Base-by-base conservation (phyloP, 2,888 invertebrate species). In the Sphaerophoria taeniata region DNA sequence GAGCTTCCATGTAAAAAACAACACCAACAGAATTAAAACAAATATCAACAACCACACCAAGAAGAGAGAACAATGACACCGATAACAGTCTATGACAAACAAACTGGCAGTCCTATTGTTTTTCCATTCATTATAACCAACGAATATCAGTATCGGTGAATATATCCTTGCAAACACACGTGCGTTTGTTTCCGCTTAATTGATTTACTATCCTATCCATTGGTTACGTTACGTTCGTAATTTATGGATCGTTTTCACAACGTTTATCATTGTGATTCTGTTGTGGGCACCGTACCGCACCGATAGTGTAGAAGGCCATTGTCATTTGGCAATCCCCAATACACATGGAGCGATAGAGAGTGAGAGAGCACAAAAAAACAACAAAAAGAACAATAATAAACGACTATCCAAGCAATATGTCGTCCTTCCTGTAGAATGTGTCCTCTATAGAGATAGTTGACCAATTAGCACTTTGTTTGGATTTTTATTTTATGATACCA, bases 191-290 rank as follows among this genome's bases (percentile, higher is more conserved):
- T 74, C 39, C 16, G 45, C 79, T 80, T 84, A 84, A 84, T 84
- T 84, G 84, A 84, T 84, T 84, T 84, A 84, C 80, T 84, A 80
- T 61, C 47, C 75, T 69, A 84, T 80, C 80, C 84, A 79, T 75
- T 84, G 84, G 80, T 61, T 63, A 60, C 75, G 80, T 61, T 63
- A 60, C 75, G 75, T 63, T 36, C 69, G 80, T 80, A 84, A 84
- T 84, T 80, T 84, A 84, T 84, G 84, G 75, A 84, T 84, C 84
- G 80, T 72, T 76, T 61, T 53, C 67, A 61, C 16, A 72, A 67
- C 72, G 80, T 79, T 84, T 53, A 71, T 71, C 79, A 71, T 70
- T 47, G 45, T 36, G 16, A 34, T 43, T 12, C 34, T 43, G 34
- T 9, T 6, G 31, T 36, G 39, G 49, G 14, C 24, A 16, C 36